These are phyloP conservation scores for Ariopsis seemanni DNA, from an alignment of 2,113 vertebrate species.

Conservation along the genomic window DNA sequence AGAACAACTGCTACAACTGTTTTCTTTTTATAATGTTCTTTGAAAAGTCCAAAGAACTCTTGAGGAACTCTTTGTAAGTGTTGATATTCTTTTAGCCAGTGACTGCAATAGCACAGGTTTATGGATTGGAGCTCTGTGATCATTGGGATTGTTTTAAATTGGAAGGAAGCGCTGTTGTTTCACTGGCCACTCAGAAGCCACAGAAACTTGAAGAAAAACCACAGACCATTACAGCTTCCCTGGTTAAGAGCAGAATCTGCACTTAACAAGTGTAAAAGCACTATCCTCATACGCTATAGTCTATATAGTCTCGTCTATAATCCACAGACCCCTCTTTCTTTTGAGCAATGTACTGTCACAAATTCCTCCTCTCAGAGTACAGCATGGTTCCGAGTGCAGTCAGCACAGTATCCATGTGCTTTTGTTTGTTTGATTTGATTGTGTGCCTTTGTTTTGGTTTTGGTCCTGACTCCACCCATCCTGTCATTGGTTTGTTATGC, in stretches of 20 bases:
- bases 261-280: neutral
- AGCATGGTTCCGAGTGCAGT: neutral
- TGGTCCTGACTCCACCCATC: neutral
- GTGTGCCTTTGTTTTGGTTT: neutral
- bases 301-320: neutral
- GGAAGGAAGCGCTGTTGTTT: conserved; percentile 49
- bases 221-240: conserved; percentile 36
- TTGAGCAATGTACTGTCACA: neutral
- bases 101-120: conserved; percentile 53
- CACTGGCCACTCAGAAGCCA: conserved; percentile 48
- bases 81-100: conserved; percentile 3
- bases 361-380: neutral
- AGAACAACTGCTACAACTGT: neutral
- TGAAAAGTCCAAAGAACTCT: neutral
- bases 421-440: neutral
- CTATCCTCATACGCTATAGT: neutral
- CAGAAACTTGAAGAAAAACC: conserved; percentile 52
- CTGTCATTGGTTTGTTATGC: neutral
- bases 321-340: neutral
- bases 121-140: conserved; percentile 44
- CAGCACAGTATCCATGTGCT: neutral
- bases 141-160: conserved; percentile 51
- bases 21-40: neutral
- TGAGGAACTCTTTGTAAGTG: conserved; percentile 31
- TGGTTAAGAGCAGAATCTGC: conserved; percentile 1